These are phyloP conservation scores for Carapus acus DNA, from an alignment of 2,797 vertebrate genomes.

Conservation along the genomic window DNA sequence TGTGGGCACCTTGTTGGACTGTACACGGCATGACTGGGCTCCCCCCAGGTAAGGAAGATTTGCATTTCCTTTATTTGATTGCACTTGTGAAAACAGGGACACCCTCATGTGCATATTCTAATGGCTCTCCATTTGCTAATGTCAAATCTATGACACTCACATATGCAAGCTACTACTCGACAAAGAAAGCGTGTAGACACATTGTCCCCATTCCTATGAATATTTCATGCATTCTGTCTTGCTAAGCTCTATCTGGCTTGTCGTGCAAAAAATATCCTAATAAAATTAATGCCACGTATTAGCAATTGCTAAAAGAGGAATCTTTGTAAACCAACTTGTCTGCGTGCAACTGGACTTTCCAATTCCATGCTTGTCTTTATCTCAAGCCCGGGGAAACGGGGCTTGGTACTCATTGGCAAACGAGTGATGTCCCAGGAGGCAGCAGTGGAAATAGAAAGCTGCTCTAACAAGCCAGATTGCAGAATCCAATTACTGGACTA, in stretches of 20 bases:
- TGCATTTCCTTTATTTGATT: conserved; percentile 1
- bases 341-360: conserved; percentile 33
- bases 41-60: conserved; percentile 84
- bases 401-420: conserved; percentile 58
- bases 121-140: conserved; percentile 3
- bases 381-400: conserved; percentile 40
- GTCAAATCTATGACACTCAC: conserved; percentile 16
- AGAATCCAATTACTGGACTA: conserved; percentile 65
- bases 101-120: conserved; percentile 17
- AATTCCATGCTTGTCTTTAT: conserved; percentile 53
- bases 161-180: conserved; percentile 7
- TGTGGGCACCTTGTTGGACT: conserved; percentile 94
- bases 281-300: conserved; percentile 48
- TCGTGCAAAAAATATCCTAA: conserved; percentile 18
- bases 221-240: conserved; percentile 41
- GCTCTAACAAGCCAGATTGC: conserved; percentile 63
- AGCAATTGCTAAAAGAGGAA: conserved; percentile 43
- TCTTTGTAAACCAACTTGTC: conserved; percentile 31
- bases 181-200: no score
- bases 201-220: conserved; percentile 36
- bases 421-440: conserved; percentile 57
- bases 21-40: conserved; percentile 97
- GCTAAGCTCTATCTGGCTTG: conserved; percentile 40
- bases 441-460: conserved; percentile 59
- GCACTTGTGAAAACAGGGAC: not conserved